Evolutionary conservation across 30 jellyfish, hydroid and myxozoan species (phyloP).

Genomic region (Mastigias papua): DNA sequence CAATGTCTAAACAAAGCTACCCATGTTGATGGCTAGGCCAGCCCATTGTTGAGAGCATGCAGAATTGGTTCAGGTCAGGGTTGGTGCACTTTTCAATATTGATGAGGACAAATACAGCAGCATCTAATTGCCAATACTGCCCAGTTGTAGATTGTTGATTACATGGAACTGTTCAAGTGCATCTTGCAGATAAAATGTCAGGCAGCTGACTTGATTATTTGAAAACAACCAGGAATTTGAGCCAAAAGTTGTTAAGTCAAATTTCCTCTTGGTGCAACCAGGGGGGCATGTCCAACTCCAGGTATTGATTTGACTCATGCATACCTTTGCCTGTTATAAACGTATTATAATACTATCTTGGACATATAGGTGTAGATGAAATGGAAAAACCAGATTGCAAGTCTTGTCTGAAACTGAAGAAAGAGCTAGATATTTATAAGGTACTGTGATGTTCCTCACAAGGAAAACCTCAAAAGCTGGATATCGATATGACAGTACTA

Average conservation of each 20-base stretch:
- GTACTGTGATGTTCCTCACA: neutral
- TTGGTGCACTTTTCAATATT: constrained; percentile 8
- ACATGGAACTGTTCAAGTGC: neutral
- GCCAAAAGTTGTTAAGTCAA: constrained; percentile 1
- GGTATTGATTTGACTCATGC: constrained; percentile 15
- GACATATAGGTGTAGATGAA: neutral
- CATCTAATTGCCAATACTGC: constrained; percentile 26
- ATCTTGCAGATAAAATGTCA: neutral
- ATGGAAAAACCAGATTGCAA: constrained; percentile 33
- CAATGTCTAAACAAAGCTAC: neutral
- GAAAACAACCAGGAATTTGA: constrained; percentile 9
- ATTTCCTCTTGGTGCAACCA: constrained; percentile 26
- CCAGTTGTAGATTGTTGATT: constrained; percentile 14
- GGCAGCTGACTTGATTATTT: constrained; percentile 9
- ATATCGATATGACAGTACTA: too few relatives aligned
- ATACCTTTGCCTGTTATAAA: constrained; percentile 3
- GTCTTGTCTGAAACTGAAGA: constrained; percentile 36
- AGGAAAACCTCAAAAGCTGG: neutral
- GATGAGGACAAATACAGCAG: constrained; percentile 13
- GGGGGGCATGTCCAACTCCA: constrained; percentile 10
- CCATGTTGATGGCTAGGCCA: neutral
- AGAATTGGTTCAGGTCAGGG: constrained; percentile 16
- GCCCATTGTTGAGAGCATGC: constrained; percentile 15
- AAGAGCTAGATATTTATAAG: constrained; percentile 7
- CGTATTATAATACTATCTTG: neutral